These are phyloP conservation scores for Cotesia glomerata DNA, from an alignment of 1,140 invertebrate genomes.

Conservation along the genomic window DNA sequence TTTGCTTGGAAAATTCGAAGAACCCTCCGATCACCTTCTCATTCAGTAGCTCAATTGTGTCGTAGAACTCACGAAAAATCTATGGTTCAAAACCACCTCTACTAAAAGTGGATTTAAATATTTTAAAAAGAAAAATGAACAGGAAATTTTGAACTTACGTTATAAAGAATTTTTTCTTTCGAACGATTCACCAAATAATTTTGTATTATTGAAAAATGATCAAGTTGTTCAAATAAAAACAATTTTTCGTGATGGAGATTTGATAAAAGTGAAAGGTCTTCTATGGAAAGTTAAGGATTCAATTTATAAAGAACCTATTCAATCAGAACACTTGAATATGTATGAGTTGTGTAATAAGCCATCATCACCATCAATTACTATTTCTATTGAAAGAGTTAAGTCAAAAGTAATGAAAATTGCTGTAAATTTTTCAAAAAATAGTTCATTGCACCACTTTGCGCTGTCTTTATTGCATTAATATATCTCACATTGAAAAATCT, in stretches of 20 bases:
- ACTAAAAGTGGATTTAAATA: not conserved
- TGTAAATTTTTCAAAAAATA: not conserved
- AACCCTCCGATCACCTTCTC: not conserved
- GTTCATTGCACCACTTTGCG: not conserved
- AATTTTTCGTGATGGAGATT: not conserved
- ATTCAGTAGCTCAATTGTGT: constrained; percentile 7
- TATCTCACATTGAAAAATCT: too few species aligned
- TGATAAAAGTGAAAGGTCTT: not conserved
- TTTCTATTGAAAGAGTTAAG: not conserved
- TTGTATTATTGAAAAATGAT: not conserved
- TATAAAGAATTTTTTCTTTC: not conserved
- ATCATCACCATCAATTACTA: not conserved
- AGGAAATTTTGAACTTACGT: not conserved
- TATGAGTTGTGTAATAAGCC: not conserved
- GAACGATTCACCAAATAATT: not conserved
- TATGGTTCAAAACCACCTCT: not conserved
- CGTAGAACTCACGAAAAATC: not conserved
- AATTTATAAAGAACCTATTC: not conserved
- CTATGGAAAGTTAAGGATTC: not conserved
- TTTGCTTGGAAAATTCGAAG: constrained; percentile 1
- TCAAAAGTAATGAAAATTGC: not conserved
- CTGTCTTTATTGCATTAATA: not conserved
- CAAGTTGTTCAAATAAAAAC: not conserved
- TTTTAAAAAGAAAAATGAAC: not conserved
- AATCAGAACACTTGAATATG: not conserved